Conservation (phyloP, 2,797 vertebrate genomes). For the Sciaenops ocellatus region DNA sequence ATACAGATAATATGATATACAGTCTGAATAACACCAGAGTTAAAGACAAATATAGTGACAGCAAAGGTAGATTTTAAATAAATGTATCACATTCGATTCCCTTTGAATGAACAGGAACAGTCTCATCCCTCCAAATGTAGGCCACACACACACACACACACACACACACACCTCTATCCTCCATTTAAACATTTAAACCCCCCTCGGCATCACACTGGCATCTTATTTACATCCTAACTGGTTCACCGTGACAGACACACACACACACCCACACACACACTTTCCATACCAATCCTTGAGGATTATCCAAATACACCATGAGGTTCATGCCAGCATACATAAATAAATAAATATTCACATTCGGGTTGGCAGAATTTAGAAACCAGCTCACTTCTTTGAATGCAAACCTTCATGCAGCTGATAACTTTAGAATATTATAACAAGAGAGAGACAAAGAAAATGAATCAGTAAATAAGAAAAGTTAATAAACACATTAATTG, state of each 20-base stretch:
- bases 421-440: no score
- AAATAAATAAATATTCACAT: slow-evolving; percentile 33
- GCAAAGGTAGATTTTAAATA: no score
- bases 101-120: slow-evolving; percentile 64
- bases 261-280: slow-evolving; percentile 20
- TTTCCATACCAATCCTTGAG: slow-evolving; percentile 35
- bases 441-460: no score
- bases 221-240: slow-evolving; percentile 2
- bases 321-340: slow-evolving; percentile 55
- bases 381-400: no score
- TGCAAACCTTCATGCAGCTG: no score
- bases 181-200: slow-evolving; percentile 51
- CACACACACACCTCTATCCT: slow-evolving; percentile 26
- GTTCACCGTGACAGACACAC: slow-evolving; percentile 15
- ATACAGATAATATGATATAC: no score
- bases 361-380: no score
- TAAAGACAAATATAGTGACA: no score
- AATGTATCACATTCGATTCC: slow-evolving; percentile 8
- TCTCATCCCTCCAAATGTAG: slow-evolving; percentile 67
- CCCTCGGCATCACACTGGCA: slow-evolving; percentile 35
- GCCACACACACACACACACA: slow-evolving; percentile 35
- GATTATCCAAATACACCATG: slow-evolving; percentile 56
- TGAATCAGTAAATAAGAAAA: no score
- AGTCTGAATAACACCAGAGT: no score
- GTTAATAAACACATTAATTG: no score